Evolutionary conservation across 2,888 invertebrate genomes (phyloP), one percentile per base, ranked within the genome.

Genomic region (Noctua janthina): DNA sequence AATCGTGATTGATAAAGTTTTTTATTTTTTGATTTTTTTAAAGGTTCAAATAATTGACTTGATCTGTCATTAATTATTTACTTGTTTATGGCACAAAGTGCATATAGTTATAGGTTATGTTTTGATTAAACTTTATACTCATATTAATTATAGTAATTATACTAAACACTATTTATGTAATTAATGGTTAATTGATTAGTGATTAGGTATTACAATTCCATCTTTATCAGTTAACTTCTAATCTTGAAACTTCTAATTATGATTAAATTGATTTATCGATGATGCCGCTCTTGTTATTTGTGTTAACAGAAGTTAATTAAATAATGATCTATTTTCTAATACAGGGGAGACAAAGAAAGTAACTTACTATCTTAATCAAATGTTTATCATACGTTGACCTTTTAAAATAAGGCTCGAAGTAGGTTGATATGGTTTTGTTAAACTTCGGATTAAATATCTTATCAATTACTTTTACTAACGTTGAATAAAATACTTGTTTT

Each of bases 251-350:
- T 68, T 68, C 35, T 59, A 51, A 69, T 79, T 69, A 73, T 69
- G 56, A 85, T 73, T 23, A 64, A 79, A 64, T 68, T 82, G 39
- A 84, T 73, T 67, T n/a, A 74, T 67, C 46, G 29, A 17, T 23
- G 0, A 64, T 29, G n/a, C 1, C 29, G 11, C 54, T 43, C 49
- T 80, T 0, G 29, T 35, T 69, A 56, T 7, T 68, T 17, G 39
- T 51, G 43, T 64, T 23, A 66, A 66, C 46, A 66, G 5, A 66
- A 46, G 15, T 15, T 29, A 69, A 49, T n/a, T 49, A 39, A 39
- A 54, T 23, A 20, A 46, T 46, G 23, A 66, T 59, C 29, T 29
- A 51, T 67, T 76, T 76, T 49, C 29, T 43, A 39, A 64, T 10
- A 23, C 29, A 39, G 3, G n/a, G 20, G 8, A 68, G 39, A 23